These are phyloP conservation scores for Euura lappo DNA, from an alignment of 1,140 invertebrate species.

Conservation along the genomic window DNA sequence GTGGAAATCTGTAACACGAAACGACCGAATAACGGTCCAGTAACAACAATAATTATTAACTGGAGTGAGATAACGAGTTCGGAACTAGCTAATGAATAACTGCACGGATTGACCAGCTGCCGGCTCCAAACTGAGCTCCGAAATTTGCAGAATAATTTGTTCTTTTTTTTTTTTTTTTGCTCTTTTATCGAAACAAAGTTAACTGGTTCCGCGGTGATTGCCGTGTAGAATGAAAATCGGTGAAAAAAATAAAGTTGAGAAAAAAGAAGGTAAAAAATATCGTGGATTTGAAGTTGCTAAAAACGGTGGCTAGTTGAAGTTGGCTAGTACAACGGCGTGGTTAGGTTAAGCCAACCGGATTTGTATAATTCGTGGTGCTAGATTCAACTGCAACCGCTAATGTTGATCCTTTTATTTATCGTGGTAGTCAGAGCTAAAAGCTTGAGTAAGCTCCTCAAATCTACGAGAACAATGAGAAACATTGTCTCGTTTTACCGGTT, in stretches of 20 bases:
- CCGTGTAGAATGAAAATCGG: background rate
- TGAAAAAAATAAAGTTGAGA: background rate
- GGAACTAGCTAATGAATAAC: constrained; percentile 41
- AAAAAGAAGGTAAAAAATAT: background rate
- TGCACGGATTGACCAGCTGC: constrained; percentile 37
- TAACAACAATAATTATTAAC: constrained; percentile 21
- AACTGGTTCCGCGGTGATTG: background rate
- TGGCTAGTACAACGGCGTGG: background rate
- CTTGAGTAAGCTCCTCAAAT: constrained; percentile 12
- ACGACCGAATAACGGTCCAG: background rate
- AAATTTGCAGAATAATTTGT: background rate
- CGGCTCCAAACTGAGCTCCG: constrained; percentile 30
- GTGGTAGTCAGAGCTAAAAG: background rate
- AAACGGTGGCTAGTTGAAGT: background rate
- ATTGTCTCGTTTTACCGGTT: background rate
- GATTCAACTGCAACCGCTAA: constrained; percentile 14
- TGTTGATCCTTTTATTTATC: constrained; percentile 24
- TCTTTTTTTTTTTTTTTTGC: background rate
- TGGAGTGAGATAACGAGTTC: constrained; percentile 36
- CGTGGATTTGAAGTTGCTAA: background rate
- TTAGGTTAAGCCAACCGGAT: constrained; percentile 9
- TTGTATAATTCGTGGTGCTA: constrained; percentile 20
- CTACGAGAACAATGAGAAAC: constrained; percentile 18
- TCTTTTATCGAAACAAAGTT: too few species aligned
- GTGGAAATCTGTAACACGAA: background rate